These are phyloP conservation scores for Helostoma temminkii DNA, from an alignment of 2,797 vertebrate species.

Conservation along the genomic window DNA sequence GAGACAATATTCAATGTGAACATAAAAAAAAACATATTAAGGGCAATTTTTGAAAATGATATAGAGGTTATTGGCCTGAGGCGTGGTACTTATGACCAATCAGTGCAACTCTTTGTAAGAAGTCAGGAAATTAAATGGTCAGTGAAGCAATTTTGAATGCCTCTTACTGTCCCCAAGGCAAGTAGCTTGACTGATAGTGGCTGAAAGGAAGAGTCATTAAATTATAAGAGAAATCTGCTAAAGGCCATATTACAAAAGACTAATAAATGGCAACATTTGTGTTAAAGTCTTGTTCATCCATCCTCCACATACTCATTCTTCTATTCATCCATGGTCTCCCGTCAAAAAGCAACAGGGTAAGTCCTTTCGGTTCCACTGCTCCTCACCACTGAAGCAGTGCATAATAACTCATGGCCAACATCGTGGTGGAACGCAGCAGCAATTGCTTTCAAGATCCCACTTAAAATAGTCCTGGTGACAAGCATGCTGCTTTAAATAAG, in stretches of 20 bases:
- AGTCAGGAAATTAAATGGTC: constrained; percentile 76
- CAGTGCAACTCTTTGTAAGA: constrained; percentile 55
- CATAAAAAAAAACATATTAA: constrained; percentile 50
- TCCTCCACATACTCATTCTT: constrained; percentile 42
- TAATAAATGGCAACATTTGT: constrained; percentile 70
- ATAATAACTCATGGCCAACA: constrained; percentile 84
- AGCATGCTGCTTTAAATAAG: constrained; percentile 85
- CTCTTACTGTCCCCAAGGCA: constrained; percentile 59
- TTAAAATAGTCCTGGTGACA: constrained; percentile 86
- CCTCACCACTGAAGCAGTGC: constrained; percentile 70
- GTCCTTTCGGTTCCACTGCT: constrained; percentile 70
- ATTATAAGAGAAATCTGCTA: constrained; percentile 61
- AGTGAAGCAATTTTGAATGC: constrained; percentile 63
- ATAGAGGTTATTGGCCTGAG: constrained; percentile 56
- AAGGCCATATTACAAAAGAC: constrained; percentile 59
- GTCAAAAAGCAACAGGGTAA: constrained; percentile 76
- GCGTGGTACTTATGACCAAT: constrained; percentile 66
- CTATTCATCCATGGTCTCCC: constrained; percentile 61
- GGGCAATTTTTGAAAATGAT: constrained; percentile 49
- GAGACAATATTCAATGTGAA: constrained; percentile 45
- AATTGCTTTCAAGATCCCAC: constrained; percentile 84
- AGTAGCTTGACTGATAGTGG: constrained; percentile 58
- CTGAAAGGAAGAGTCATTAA: constrained; percentile 67
- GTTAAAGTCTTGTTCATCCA: constrained; percentile 49
- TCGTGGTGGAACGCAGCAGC: constrained; percentile 70